Percentiles rank a stretch among this genome's conserved stretches.
Evolutionary conservation across 2,113 vertebrate genomes (phyloP).

Genomic region (Triplophysa tibetana): DNA sequence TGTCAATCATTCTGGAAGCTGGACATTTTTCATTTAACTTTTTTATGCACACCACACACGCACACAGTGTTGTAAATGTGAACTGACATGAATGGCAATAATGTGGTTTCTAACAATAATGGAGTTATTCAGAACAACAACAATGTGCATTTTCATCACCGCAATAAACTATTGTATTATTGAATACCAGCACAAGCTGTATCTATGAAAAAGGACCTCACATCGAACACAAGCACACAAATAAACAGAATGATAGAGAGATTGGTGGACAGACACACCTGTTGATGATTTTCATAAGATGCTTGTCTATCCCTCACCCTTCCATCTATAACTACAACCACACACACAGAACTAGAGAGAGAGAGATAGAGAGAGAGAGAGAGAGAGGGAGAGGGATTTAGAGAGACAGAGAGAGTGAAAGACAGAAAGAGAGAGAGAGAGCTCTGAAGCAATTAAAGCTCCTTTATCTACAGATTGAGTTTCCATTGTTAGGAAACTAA

Average conservation of each 20-base stretch:
- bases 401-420: not conserved
- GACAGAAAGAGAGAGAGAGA: not conserved
- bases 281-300: not conserved
- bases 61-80: too few species aligned
- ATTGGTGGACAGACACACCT: not conserved
- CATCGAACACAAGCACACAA: too few species aligned
- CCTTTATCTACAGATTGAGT: constrained; percentile 72
- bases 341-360: not conserved
- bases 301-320: not conserved
- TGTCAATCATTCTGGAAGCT: too few species aligned
- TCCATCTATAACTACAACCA: not conserved
- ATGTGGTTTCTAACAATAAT: too few species aligned
- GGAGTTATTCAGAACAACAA: too few species aligned
- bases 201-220: too few species aligned
- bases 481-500: constrained; percentile 71
- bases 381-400: not conserved
- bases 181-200: too few species aligned
- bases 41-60: too few species aligned
- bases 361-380: not conserved
- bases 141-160: too few species aligned
- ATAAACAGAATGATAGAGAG: not conserved
- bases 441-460: constrained; percentile 46
- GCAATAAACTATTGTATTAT: too few species aligned
- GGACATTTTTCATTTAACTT: too few species aligned
- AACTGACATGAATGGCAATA: too few species aligned